Evolutionary conservation across 2,888 invertebrate species (phyloP).

Genomic region (Bellardia pandia): DNA sequence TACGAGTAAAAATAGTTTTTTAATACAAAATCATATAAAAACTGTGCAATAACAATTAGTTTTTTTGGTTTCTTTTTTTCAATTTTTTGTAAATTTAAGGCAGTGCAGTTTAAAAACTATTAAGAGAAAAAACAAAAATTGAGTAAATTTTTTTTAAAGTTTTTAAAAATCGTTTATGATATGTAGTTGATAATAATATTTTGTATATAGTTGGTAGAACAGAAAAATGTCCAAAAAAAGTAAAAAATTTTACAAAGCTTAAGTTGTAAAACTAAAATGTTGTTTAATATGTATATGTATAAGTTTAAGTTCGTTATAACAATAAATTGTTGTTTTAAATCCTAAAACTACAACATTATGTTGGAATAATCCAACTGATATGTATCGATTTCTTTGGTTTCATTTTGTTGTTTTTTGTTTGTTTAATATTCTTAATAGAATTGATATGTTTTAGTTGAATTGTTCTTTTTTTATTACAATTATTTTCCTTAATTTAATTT

Average conservation of each 20-base stretch:
- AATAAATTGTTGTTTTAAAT: conserved; percentile 36
- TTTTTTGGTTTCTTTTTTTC: conserved; percentile 41
- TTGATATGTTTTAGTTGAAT: conserved; percentile 73
- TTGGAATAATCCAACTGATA: conserved; percentile 79
- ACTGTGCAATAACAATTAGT: conserved; percentile 61
- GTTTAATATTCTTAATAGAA: conserved; percentile 39
- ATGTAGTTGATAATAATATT: conserved; percentile 28
- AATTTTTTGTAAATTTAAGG: conserved; percentile 60
- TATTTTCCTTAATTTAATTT: conserved; percentile 46
- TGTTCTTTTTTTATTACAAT: conserved; percentile 47
- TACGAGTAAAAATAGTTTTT: conserved; percentile 5
- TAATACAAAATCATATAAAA: conserved; percentile 65
- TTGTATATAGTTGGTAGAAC: conserved; percentile 26
- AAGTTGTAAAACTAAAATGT: conserved; percentile 50
- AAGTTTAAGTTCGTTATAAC: conserved; percentile 46
- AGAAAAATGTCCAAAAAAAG: conserved; percentile 11
- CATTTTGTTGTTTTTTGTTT: conserved; percentile 34
- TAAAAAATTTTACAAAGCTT: conserved; percentile 45
- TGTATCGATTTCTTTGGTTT: conserved; percentile 82
- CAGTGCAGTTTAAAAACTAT: conserved; percentile 68
- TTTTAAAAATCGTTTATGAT: conserved; percentile 37
- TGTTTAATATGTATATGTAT: conserved; percentile 60
- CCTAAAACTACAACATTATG: conserved; percentile 63
- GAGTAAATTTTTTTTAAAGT: conserved; percentile 16
- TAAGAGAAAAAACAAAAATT: conserved; percentile 25